These are phyloP conservation scores for Ceratotherium simum DNA, from an alignment of 2,113 vertebrate genomes.

Conservation along the genomic window DNA sequence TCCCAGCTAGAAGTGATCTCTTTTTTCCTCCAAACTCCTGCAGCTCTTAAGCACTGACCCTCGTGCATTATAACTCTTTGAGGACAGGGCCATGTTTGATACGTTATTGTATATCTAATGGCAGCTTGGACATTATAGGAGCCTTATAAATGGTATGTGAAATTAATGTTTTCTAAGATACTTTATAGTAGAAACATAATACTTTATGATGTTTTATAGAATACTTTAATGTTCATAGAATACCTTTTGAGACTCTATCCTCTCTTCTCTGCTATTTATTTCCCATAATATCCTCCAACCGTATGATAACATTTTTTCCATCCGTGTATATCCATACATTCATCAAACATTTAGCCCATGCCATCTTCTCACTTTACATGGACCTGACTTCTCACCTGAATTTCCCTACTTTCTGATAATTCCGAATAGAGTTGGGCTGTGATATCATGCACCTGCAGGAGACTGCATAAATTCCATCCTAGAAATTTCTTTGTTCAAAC, in stretches of 20 bases:
- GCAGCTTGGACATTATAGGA: background rate
- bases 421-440: background rate
- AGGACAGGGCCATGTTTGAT: background rate
- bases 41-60: background rate
- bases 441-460: constrained; percentile 6
- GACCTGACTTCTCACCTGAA: background rate
- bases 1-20: background rate
- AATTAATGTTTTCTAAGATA: constrained; percentile 49
- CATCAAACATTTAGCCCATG: background rate
- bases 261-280: constrained; percentile 25
- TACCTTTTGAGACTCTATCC: constrained; percentile 36
- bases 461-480: constrained; percentile 11
- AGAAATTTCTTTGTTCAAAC: constrained; percentile 13
- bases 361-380: background rate
- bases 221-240: background rate
- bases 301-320: background rate
- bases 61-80: background rate
- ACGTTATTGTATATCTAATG: background rate
- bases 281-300: background rate
- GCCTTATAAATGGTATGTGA: background rate
- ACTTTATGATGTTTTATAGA: background rate
- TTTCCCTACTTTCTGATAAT: constrained; percentile 18
- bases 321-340: background rate
- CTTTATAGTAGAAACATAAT: background rate
- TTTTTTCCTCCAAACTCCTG: background rate